A percentile compares a stretch with the other conserved stretches of the same genome.
These are phyloP conservation scores for Nasonia vitripennis DNA, from an alignment of 1,140 invertebrate species.

Conservation along the genomic window DNA sequence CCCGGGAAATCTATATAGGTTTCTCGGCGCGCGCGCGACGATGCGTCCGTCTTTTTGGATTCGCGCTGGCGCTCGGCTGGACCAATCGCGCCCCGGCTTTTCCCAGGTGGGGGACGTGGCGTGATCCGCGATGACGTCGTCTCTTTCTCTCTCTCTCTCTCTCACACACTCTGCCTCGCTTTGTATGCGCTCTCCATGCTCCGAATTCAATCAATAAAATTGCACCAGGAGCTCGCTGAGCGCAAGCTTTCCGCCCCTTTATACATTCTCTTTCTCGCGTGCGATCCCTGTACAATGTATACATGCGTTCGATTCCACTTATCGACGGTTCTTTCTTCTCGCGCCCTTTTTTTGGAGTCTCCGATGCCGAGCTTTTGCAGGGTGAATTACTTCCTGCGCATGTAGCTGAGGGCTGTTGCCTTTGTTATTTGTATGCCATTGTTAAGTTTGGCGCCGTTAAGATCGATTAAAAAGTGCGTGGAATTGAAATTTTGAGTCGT, in stretches of 20 bases:
- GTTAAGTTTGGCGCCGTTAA: no score
- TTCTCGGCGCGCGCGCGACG: conserved; percentile 3
- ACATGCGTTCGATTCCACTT: no score
- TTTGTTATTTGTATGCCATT: no score
- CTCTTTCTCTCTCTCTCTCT: background rate
- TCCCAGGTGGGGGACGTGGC: conserved; percentile 70
- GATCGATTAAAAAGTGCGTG: background rate
- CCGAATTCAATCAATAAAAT: conserved; percentile 41
- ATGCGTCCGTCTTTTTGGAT: conserved; percentile 41
- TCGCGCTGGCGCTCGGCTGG: conserved; percentile 49
- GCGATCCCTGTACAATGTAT: no score
- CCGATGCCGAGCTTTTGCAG: background rate
- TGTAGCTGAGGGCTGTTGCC: no score
- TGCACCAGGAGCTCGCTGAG: conserved; percentile 5
- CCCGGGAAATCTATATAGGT: background rate
- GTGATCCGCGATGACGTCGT: conserved; percentile 63
- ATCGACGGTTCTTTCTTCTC: no score
- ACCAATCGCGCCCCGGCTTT: conserved; percentile 63
- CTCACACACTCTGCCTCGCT: background rate
- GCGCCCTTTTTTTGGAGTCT: no score
- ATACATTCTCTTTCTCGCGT: background rate
- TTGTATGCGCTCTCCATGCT: background rate
- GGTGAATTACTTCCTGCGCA: background rate
- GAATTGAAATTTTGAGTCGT: background rate
- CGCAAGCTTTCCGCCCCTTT: background rate